phyloP scores from a whole-genome alignment of 2,113 vertebrate genomes.

The Clinocottus analis region DNA sequence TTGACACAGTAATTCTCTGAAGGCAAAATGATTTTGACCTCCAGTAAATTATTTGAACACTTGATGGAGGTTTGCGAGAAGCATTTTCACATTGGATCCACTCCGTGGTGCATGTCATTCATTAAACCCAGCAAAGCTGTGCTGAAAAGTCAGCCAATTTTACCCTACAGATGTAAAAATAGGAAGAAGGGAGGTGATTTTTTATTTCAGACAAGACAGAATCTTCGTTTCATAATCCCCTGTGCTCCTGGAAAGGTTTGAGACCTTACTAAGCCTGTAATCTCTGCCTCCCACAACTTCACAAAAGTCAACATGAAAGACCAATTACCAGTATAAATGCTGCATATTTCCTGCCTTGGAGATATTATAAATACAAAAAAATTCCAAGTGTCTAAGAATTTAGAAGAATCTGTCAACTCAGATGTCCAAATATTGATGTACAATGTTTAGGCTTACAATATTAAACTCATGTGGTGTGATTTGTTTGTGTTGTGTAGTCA shows the following conservation, averaged over 20 bases:
- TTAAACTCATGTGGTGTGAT: neutral
- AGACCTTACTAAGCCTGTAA: slow-evolving; percentile 75
- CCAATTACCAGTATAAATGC: slow-evolving; percentile 69
- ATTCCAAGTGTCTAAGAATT: neutral
- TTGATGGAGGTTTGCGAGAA: slow-evolving; percentile 31
- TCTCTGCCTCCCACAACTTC: slow-evolving; percentile 77
- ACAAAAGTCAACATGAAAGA: slow-evolving; percentile 72
- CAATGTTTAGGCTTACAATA: neutral
- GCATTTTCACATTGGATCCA: slow-evolving; percentile 58
- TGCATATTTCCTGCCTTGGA: slow-evolving; percentile 51
- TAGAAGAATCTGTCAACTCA: neutral
- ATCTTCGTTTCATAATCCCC: slow-evolving; percentile 71
- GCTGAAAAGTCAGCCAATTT: slow-evolving; percentile 59
- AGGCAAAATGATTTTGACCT: slow-evolving; percentile 23
- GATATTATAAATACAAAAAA: slow-evolving; percentile 37
- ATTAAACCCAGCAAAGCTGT: slow-evolving; percentile 57
- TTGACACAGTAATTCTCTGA: slow-evolving; percentile 5
- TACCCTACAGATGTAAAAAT: slow-evolving; percentile 61
- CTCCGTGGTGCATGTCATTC: slow-evolving; percentile 52
- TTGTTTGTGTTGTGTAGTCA: neutral
- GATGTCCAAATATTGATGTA: slow-evolving; percentile 2
- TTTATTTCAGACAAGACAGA: slow-evolving; percentile 49
- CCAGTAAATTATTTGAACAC: slow-evolving; percentile 38
- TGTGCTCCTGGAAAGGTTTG: slow-evolving; percentile 70
- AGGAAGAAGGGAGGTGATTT: slow-evolving; percentile 39